Percentiles rank a stretch among this genome's conserved stretches.
phyloP scores from a whole-genome alignment of 2,113 vertebrate genomes.

The mouse (Mus musculus) region GRCm39 chr4:48550001-48550500 shows the following conservation, averaged over 20 bases:
- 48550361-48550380: no score
- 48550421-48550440: no score
- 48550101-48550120: not conserved
- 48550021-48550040: conserved; percentile 13
- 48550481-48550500: not conserved
- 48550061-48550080: conserved; percentile 31
- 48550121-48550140: not conserved
- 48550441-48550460: not conserved
- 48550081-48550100: conserved; percentile 7
- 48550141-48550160: not conserved
- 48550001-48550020: not conserved
- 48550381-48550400: no score
- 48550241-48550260: no score
- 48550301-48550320: no score
- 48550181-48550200: conserved; percentile 14
- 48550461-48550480: not conserved
- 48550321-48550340: no score
- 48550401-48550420: not conserved
- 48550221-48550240: not conserved
- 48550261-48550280: no score
- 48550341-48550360: no score
- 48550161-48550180: not conserved
- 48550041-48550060: conserved; percentile 8
- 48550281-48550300: no score
- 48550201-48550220: not conserved